Conservation (phyloP, 2,113 vertebrate species). For the Echinops telfairi region DNA sequence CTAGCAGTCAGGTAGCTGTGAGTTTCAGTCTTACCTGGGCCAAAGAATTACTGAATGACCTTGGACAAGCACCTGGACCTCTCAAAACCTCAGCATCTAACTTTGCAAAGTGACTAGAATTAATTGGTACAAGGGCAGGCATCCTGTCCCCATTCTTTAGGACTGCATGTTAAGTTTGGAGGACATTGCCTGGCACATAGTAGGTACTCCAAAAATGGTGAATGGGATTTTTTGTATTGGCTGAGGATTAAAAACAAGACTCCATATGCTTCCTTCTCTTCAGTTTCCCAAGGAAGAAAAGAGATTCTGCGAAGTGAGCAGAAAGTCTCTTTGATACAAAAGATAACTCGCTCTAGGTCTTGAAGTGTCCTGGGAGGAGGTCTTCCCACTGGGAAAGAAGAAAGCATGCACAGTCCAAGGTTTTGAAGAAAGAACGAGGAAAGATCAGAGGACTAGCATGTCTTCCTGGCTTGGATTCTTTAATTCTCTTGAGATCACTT, state of each 20-base stretch:
- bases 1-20: background rate
- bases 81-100: background rate
- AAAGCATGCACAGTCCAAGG: background rate
- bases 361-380: background rate
- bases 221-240: background rate
- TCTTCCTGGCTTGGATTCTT: background rate
- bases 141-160: background rate
- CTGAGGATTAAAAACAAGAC: background rate
- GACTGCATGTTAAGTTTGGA: background rate
- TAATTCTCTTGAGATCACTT: background rate
- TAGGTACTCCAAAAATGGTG: background rate
- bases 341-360: background rate
- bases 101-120: background rate
- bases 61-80: background rate
- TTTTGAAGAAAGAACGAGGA: background rate
- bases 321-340: background rate
- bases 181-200: background rate
- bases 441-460: background rate
- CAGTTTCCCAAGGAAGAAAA: conserved; percentile 19
- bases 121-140: background rate
- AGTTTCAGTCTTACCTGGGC: background rate
- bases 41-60: background rate
- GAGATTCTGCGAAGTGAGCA: background rate
- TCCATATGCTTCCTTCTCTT: background rate
- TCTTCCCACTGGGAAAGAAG: background rate